Evolutionary conservation across 1,140 invertebrate genomes (phyloP).

Genomic region (Brachionus koreanus): DNA sequence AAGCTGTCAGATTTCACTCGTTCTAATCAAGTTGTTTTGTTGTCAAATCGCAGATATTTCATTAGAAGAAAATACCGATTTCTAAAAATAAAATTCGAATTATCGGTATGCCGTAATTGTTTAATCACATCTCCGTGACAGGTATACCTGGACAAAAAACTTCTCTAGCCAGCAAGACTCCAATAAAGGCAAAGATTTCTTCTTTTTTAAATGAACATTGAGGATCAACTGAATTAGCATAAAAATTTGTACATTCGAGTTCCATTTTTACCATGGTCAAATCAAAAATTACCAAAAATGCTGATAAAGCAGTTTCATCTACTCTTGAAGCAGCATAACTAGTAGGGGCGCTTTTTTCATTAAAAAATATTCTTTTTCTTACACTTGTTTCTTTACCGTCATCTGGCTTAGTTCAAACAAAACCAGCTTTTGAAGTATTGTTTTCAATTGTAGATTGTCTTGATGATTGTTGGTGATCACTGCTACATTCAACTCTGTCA

Average conservation of each 20-base stretch:
- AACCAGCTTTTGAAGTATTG: background rate
- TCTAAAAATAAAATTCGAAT: background rate
- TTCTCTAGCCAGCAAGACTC: background rate
- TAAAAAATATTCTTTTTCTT: background rate
- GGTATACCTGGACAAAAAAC: constrained; percentile 12
- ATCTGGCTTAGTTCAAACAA: background rate
- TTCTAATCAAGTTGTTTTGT: background rate
- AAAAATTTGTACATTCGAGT: background rate
- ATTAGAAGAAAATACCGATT: background rate
- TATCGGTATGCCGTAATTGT: background rate
- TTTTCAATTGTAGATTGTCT: background rate
- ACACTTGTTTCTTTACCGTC: background rate
- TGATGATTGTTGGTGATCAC: background rate
- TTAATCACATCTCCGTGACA: background rate
- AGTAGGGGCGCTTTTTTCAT: background rate
- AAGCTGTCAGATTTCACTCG: constrained; percentile 10
- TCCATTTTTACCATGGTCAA: background rate
- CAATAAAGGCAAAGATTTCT: constrained; percentile 9
- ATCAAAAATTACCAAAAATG: background rate
- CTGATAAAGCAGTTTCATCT: background rate
- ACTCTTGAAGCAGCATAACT: background rate
- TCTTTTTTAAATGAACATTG: constrained; percentile 5
- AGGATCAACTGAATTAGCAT: background rate
- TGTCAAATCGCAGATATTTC: background rate
- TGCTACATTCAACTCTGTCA: background rate